Base-by-base conservation (phyloP, 1,140 invertebrate genomes). In the Heliconius eleuchia region DNA sequence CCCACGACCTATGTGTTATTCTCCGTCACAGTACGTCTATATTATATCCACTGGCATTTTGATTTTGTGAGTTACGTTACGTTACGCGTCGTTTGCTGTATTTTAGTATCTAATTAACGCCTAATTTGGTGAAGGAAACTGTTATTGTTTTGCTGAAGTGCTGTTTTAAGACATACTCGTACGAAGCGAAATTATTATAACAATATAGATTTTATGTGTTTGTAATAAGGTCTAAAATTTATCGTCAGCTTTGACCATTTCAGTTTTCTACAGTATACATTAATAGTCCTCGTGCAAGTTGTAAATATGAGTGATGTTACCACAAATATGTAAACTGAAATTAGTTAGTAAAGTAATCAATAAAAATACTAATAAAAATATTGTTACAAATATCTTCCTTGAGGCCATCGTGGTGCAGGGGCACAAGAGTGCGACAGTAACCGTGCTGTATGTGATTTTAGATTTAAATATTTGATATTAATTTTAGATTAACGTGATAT, bases 61-160 rank as follows among this genome's bases (percentile, higher is more conserved):
- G 60, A 57, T 30, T 1, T 66, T 30, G 13, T 66, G 60, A 66
- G 60, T 30, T 30, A 30, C 60, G 60, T 30, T 30, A 30, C 60
- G 60, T 27, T 66, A 66, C 23, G 5, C 60, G 27, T 30, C 27
- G 60, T 66, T 66, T 13, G 60, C 60, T 66, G 60, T 66, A 66
- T 30, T 66, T 66, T 66, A 66, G 60, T 66, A 30, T 66, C 60
- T 66, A 66, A 66, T 66, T 66, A 66, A 66, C 60, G 60, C 60
- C 60, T 66, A 66, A 66, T 66, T 66, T 66, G 60, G 60, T 30
- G 27, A 30, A 30, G 13, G 60, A 66, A 66, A 66, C 60, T 66
- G 60, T 66, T 66, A 66, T 66, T 66, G 60, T 66, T 57, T 66
- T 27, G 60, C 60, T 66, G 60, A 66, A 66, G 60, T 66, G 60